Conservation (phyloP, 2,888 invertebrate genomes). For the Neoitamus cyanurus region DNA sequence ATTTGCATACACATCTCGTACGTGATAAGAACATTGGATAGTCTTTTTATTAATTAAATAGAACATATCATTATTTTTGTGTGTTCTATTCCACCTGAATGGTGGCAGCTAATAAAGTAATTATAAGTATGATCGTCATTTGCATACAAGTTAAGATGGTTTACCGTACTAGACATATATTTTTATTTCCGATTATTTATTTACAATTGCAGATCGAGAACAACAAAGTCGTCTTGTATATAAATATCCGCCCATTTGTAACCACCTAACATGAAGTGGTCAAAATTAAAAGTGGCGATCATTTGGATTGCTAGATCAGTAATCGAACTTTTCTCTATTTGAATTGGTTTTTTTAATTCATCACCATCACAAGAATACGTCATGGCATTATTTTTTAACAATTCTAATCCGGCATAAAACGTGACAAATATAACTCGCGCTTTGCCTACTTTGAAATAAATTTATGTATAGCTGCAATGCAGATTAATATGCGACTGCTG, state of each 20-base stretch:
- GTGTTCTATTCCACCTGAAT: neutral
- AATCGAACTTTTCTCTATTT: neutral
- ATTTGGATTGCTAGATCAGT: too few species aligned
- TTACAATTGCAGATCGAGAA: too few species aligned
- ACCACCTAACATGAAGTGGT: too few species aligned
- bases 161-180: too few species aligned
- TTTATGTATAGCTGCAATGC: neutral
- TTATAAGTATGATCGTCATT: too few species aligned
- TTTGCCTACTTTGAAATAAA: neutral
- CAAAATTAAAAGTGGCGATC: too few species aligned
- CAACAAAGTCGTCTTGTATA: too few species aligned
- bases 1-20: constrained; percentile 15
- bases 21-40: neutral
- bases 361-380: neutral
- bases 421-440: neutral
- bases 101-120: too few species aligned
- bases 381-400: neutral
- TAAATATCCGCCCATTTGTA: too few species aligned
- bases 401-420: neutral
- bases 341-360: neutral
- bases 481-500: neutral
- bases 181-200: too few species aligned
- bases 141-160: too few species aligned
- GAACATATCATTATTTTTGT: neutral
- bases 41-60: neutral